Conservation (phyloP, 1,140 invertebrate species). For the Paraescarpia echinospica region DNA sequence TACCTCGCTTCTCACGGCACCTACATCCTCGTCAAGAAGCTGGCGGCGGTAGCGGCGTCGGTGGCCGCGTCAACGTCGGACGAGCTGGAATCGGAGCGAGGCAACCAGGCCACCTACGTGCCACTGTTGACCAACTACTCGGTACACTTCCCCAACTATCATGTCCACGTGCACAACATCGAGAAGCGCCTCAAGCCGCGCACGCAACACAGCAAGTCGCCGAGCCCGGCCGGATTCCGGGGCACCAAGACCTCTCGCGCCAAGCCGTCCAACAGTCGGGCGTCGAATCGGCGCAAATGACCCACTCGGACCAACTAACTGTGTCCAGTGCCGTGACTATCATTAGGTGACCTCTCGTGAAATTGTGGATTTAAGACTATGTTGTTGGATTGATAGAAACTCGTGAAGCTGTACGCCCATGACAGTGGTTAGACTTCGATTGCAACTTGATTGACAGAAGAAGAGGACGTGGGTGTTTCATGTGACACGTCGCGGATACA, state of each 20-base stretch:
- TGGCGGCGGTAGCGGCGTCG: conserved; percentile 29
- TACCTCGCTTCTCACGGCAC: conserved; percentile 42
- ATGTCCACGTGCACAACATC: conserved; percentile 45
- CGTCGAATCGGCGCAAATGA: conserved; percentile 12
- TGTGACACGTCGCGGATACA: neutral
- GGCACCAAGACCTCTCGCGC: conserved; percentile 1
- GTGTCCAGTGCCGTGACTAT: neutral
- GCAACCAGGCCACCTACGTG: conserved; percentile 38
- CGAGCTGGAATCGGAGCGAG: conserved; percentile 32
- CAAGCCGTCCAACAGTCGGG: conserved; percentile 8
- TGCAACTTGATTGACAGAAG: neutral
- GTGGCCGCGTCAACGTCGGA: conserved; percentile 20
- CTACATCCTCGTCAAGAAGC: conserved; percentile 49
- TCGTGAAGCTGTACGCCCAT: too few relatives aligned
- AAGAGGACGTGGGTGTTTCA: neutral
- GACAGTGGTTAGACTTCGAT: neutral
- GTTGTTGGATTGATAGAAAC: neutral
- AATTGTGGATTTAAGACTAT: neutral
- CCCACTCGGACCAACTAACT: neutral
- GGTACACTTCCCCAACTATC: conserved; percentile 49
- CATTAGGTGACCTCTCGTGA: neutral
- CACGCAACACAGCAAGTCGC: conserved; percentile 39
- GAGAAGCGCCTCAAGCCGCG: conserved; percentile 36
- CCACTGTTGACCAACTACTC: conserved; percentile 43
- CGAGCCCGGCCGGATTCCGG: conserved; percentile 46